Evolutionary conservation across 2,797 vertebrate species (phyloP).

Genomic region (Natrix natrix): DNA sequence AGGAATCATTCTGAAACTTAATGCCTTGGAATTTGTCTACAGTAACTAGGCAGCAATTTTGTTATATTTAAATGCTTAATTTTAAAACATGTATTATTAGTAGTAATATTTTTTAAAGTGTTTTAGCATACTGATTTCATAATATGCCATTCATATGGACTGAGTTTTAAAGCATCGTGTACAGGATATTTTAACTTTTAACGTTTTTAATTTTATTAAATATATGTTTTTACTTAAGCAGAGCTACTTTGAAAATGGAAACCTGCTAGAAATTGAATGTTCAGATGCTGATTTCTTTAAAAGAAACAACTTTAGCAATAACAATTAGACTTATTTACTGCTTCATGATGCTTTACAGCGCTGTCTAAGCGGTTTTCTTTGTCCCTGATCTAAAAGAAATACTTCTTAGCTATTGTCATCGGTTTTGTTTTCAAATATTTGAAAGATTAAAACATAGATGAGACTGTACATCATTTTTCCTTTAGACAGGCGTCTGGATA

Average conservation of each 20-base stretch:
- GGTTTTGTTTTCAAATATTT: neutral
- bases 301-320: neutral
- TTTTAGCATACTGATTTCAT: neutral
- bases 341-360: neutral
- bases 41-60: neutral
- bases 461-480: neutral
- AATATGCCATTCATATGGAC: neutral
- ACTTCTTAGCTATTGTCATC: neutral
- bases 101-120: neutral
- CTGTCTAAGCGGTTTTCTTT: neutral
- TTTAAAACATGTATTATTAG: neutral
- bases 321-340: neutral
- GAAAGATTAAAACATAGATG: neutral
- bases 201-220: neutral
- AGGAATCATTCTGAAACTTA: neutral
- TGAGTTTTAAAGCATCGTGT: neutral
- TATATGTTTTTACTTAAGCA: neutral
- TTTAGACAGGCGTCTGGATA: neutral
- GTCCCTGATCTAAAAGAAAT: neutral
- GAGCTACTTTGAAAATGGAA: neutral
- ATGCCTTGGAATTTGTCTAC: neutral
- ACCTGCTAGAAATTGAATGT: neutral
- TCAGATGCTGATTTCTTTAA: neutral
- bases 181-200: neutral
- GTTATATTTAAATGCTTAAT: neutral